These are phyloP conservation scores for Leptopilina clavipes DNA, from an alignment of 1,140 invertebrate genomes.

Conservation along the genomic window DNA sequence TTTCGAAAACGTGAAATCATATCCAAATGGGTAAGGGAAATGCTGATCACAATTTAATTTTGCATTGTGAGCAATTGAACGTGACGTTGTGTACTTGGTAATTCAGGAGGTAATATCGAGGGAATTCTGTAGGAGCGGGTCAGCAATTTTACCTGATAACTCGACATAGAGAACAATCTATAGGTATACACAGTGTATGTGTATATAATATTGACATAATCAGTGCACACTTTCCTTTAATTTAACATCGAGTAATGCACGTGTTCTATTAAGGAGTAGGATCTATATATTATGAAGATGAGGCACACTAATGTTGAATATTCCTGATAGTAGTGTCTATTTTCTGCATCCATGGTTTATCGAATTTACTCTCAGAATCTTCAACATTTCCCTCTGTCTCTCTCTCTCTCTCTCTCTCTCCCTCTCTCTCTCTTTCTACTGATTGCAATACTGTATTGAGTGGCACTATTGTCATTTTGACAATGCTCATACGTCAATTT, in stretches of 20 bases:
- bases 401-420: too few relatives aligned
- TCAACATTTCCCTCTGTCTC: too few relatives aligned
- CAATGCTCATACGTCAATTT: constrained; percentile 8
- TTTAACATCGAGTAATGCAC: not conserved
- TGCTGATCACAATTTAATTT: not conserved
- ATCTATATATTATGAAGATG: not conserved
- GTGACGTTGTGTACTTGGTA: constrained; percentile 16
- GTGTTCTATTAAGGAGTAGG: not conserved
- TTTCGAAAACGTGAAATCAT: not conserved
- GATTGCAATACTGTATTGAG: not conserved
- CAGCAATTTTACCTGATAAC: constrained; percentile 3
- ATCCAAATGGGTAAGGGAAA: not conserved
- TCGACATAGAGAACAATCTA: not conserved
- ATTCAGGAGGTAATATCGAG: not conserved
- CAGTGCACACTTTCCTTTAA: constrained; percentile 1
- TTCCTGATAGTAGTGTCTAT: not conserved
- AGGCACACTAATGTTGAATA: not conserved
- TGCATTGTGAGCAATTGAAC: not conserved
- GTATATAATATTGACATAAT: constrained; percentile 8
- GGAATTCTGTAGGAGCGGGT: not conserved
- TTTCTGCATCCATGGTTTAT: constrained; percentile 13
- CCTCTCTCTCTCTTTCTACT: too few relatives aligned
- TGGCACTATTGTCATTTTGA: not conserved
- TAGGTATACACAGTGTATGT: not conserved
- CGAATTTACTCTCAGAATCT: constrained; percentile 3